Evolutionary conservation across 2,888 invertebrate genomes (phyloP), one percentile per base, ranked within the genome.

Genomic region (Pseudanteris insignis): DNA sequence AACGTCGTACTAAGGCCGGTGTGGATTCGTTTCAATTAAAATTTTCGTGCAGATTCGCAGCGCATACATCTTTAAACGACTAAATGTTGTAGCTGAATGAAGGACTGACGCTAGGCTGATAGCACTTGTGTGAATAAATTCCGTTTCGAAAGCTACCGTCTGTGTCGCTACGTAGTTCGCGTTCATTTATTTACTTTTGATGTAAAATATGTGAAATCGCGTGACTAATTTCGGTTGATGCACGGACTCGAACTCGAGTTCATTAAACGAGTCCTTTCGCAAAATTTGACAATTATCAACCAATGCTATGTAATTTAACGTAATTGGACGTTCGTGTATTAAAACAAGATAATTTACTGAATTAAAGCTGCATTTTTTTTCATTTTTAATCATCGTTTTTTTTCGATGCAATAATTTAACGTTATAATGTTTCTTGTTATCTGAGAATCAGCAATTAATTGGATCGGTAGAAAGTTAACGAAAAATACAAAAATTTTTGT

Each of bases 1-100:
- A 46, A 50, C 46, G 50, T 55, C 50, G 36, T 48, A 43, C 40
- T 62, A 57, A 48, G 47, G 24, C 15, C 43, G 28, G 30, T 24
- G 43, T 50, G 44, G 55, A 44, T 51, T 55, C 55, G 46, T 62
- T 51, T 57, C 30, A 62, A 62, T 62, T 55, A 62, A 57, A 62
- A 50, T 55, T 62, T 47, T 48, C 46, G 25, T 33, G 48, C 25
- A 37, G 33, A 43, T 54, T 61, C 43, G 46, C 47, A 29, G 38
- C 26, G 50, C 48, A 46, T 58, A 58, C 50, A 59, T 59, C 44
- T 50, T 58, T 58, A 33, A 58, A 57, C 37, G 50, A 29, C 40
- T 58, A 50, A 50, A 50, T 50, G 58, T 44, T 44, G 44, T 38
- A 43, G 50, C 32, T 43, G 41, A 26, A 51, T 51, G 58, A 38